These are phyloP conservation scores for Nyctibius grandis DNA, from an alignment of 2,797 vertebrate genomes.

Conservation along the genomic window DNA sequence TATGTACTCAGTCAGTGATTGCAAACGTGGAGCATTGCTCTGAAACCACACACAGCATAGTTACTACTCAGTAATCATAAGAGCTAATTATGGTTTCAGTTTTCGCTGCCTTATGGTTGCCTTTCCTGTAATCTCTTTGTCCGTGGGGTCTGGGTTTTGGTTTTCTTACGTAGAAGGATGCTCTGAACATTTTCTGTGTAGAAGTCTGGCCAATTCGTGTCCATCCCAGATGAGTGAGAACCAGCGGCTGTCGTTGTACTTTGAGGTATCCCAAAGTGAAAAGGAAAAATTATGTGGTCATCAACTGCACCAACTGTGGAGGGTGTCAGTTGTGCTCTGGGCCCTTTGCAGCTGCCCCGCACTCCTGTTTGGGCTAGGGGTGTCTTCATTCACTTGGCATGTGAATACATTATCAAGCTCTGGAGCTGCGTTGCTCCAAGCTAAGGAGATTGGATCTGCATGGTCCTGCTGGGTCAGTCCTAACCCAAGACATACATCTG, in stretches of 20 bases:
- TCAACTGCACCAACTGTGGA: not conserved
- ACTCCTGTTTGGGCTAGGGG: not conserved
- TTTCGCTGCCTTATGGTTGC: not conserved
- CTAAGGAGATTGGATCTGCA: not conserved
- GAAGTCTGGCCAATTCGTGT: not conserved
- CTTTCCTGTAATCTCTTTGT: not conserved
- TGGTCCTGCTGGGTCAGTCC: not conserved
- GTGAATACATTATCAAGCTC: not conserved
- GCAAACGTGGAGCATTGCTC: not conserved
- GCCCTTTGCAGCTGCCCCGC: not conserved
- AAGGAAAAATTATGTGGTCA: not conserved
- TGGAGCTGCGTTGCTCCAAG: not conserved
- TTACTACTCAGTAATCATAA: not conserved
- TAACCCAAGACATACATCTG: not conserved
- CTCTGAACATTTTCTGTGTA: not conserved
- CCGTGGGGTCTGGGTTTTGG: not conserved
- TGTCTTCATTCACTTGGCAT: not conserved
- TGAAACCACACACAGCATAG: not conserved
- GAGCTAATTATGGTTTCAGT: not conserved
- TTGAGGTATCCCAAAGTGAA: not conserved
- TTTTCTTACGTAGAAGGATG: not conserved
- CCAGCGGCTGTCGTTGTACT: rapidly evolving
- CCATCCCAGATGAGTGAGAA: not conserved
- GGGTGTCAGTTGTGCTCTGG: too few species aligned
- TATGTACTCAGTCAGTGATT: not conserved